Evolutionary conservation across 2,113 vertebrate species (phyloP).

Genomic region (Genyomyrus donnyi): DNA sequence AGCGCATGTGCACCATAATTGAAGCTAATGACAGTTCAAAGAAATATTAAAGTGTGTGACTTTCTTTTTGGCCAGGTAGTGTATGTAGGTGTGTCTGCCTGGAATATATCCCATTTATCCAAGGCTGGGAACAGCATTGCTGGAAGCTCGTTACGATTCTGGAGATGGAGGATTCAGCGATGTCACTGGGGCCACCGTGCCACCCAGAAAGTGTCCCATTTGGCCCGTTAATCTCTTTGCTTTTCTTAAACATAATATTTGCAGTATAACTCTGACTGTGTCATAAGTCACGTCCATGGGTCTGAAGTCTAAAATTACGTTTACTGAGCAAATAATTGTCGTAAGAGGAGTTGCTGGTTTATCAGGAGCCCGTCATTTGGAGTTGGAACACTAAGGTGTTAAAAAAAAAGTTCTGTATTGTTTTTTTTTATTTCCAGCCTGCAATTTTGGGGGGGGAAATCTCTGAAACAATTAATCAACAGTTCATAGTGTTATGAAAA

Average conservation of each 20-base stretch:
- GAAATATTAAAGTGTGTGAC: not conserved
- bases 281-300: not conserved
- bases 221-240: not conserved
- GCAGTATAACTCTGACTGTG: not conserved
- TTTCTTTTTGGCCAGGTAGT: not conserved
- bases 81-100: not conserved
- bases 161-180: not conserved
- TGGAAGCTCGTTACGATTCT: not conserved
- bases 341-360: not conserved
- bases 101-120: not conserved
- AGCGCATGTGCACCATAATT: not conserved
- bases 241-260: not conserved
- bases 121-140: not conserved
- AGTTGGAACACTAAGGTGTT: not conserved
- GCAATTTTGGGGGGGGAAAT: not conserved
- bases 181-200: not conserved
- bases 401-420: not conserved
- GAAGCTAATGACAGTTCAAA: not conserved
- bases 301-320: not conserved
- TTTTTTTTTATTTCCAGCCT: not conserved
- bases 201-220: not conserved
- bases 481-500: not conserved
- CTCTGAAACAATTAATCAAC: not conserved
- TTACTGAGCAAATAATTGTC: not conserved
- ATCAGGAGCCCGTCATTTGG: not conserved